phyloP scores from a whole-genome alignment of 2,888 invertebrate genomes.

The Geotrupes spiniger region DNA sequence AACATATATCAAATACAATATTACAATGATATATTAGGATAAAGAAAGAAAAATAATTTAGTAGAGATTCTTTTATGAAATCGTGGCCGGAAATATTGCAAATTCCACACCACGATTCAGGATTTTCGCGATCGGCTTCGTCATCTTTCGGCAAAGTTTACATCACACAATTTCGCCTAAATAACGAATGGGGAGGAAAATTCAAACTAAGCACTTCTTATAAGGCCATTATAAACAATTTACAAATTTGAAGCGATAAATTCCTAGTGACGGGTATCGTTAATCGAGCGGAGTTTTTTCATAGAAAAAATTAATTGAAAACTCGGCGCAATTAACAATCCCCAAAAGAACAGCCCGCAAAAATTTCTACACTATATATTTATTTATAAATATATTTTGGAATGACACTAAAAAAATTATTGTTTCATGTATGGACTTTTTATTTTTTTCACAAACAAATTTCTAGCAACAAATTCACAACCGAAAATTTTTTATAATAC shows the following conservation, averaged over 20 bases:
- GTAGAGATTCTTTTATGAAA: slow-evolving; percentile 13
- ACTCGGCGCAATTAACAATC: slow-evolving; percentile 13
- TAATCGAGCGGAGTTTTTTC: slow-evolving; percentile 3
- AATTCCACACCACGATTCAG: background rate
- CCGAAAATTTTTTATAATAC: slow-evolving; percentile 13
- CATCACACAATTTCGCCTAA: slow-evolving; percentile 22
- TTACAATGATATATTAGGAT: slow-evolving; percentile 25
- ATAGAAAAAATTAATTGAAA: slow-evolving; percentile 18
- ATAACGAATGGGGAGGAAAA: slow-evolving; percentile 27
- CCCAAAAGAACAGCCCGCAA: slow-evolving; percentile 37
- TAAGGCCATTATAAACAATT: slow-evolving; percentile 34
- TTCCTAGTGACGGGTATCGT: slow-evolving; percentile 8
- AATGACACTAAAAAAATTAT: slow-evolving; percentile 49
- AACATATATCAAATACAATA: slow-evolving; percentile 32
- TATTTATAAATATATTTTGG: slow-evolving; percentile 45
- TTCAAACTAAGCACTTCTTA: slow-evolving; percentile 25
- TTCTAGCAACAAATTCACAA: slow-evolving; percentile 20
- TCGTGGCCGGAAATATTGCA: slow-evolving; percentile 8
- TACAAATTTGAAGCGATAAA: slow-evolving; percentile 38
- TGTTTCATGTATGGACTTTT: slow-evolving; percentile 44
- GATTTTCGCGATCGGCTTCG: background rate
- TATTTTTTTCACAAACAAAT: slow-evolving; percentile 18
- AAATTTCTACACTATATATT: slow-evolving; percentile 35
- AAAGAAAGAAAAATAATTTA: slow-evolving; percentile 18
- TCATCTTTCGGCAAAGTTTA: slow-evolving; percentile 16